These are phyloP conservation scores for Chymomyza fuscimana DNA, from an alignment of 2,888 invertebrate genomes.

Conservation along the genomic window DNA sequence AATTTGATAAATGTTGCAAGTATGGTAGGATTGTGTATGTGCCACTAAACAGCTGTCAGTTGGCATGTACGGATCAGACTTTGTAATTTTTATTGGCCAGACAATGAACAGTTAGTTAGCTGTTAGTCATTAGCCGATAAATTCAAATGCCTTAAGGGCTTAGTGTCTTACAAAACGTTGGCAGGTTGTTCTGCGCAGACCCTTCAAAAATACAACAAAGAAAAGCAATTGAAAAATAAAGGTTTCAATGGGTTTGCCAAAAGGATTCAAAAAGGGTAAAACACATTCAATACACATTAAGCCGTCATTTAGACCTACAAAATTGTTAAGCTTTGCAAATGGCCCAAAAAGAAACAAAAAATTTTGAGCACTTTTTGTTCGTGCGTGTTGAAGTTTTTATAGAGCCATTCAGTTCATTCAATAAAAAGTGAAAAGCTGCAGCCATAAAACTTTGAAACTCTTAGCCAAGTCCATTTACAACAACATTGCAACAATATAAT, in stretches of 20 bases:
- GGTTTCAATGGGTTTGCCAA: neutral
- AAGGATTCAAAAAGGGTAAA: neutral
- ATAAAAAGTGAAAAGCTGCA: slow-evolving; percentile 51
- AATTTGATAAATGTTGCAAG: slow-evolving; percentile 68
- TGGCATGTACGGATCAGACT: slow-evolving; percentile 24
- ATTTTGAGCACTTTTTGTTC: neutral
- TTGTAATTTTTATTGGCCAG: slow-evolving; percentile 49
- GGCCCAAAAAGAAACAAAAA: neutral
- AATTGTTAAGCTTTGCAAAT: neutral
- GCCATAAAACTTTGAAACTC: slow-evolving; percentile 37
- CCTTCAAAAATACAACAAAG: neutral
- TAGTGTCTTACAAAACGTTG: slow-evolving; percentile 18
- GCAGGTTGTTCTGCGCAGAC: slow-evolving; percentile 15
- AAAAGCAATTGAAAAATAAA: neutral
- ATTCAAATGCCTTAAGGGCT: slow-evolving; percentile 15
- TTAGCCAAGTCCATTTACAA: slow-evolving; percentile 21
- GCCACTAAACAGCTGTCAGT: slow-evolving; percentile 67
- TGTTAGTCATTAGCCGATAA: slow-evolving; percentile 52
- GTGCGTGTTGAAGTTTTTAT: neutral
- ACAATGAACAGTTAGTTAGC: slow-evolving; percentile 24
- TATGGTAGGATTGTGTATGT: slow-evolving; percentile 30
- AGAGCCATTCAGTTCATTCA: slow-evolving; percentile 18
- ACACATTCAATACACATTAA: slow-evolving; percentile 1
- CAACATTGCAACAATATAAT: slow-evolving; percentile 1
- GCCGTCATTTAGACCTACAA: neutral